These are phyloP conservation scores for Heliconius aoede DNA, from an alignment of 2,888 invertebrate species.

Conservation along the genomic window DNA sequence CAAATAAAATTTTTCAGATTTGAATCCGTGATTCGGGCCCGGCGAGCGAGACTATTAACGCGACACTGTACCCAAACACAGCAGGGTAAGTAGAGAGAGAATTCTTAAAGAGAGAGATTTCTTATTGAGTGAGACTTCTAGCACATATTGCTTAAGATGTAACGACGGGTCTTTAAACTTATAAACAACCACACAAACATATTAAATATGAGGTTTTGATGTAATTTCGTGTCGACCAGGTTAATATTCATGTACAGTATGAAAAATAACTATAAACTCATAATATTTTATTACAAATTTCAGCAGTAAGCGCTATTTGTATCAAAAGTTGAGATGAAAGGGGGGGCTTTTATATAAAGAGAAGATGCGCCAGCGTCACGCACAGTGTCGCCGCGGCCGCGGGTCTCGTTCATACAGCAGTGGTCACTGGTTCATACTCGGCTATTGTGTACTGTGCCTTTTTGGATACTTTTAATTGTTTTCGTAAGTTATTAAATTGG, in stretches of 20 bases:
- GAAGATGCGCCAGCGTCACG: slow-evolving; percentile 58
- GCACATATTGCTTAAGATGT: not conserved
- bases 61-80: too few relatives aligned
- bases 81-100: too few relatives aligned
- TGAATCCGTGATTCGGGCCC: too few relatives aligned
- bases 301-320: slow-evolving; percentile 29
- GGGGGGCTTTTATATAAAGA: slow-evolving; percentile 69
- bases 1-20: too few relatives aligned
- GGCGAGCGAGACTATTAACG: too few relatives aligned
- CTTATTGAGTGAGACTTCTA: too few relatives aligned
- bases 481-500: slow-evolving; percentile 35
- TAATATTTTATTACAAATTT: slow-evolving; percentile 28
- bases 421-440: not conserved
- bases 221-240: not conserved
- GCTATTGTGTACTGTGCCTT: slow-evolving; percentile 39
- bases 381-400: slow-evolving; percentile 58
- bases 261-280: slow-evolving; percentile 8
- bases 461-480: slow-evolving; percentile 31
- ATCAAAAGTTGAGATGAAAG: slow-evolving; percentile 48
- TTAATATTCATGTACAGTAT: not conserved
- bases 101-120: too few relatives aligned
- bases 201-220: not conserved
- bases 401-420: not conserved
- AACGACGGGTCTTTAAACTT: not conserved
- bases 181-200: too few relatives aligned